Conservation (phyloP, 2,888 invertebrate species). For the Amiota communis region DNA sequence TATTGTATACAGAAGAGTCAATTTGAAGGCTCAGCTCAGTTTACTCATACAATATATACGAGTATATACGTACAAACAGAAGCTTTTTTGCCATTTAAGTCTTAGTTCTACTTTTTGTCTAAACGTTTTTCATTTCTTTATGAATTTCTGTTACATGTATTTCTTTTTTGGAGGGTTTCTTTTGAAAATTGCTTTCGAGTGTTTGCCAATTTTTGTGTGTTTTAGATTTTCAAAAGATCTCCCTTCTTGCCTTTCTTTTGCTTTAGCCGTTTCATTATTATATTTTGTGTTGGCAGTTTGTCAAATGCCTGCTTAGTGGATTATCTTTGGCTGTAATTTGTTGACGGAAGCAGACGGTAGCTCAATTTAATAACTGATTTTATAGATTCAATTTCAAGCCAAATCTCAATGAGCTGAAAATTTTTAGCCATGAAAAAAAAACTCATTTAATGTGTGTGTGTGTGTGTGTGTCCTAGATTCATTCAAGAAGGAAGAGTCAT, state of each 20-base stretch:
- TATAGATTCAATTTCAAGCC: slow-evolving; percentile 44
- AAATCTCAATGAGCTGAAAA: slow-evolving; percentile 36
- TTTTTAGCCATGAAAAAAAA: slow-evolving; percentile 9
- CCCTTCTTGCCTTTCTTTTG: slow-evolving; percentile 10
- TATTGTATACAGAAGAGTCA: slow-evolving; percentile 39
- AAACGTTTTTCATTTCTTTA: slow-evolving; percentile 12
- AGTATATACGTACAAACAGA: slow-evolving; percentile 36
- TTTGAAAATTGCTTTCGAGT: slow-evolving; percentile 37
- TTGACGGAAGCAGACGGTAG: slow-evolving; percentile 50
- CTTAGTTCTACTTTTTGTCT: background rate
- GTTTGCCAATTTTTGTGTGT: slow-evolving; percentile 41
- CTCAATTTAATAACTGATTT: slow-evolving; percentile 54
- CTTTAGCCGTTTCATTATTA: background rate
- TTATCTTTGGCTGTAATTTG: slow-evolving; percentile 41
- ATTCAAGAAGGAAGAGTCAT: too few relatives aligned
- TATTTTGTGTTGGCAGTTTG: slow-evolving; percentile 18
- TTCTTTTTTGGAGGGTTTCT: background rate
- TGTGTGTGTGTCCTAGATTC: too few relatives aligned
- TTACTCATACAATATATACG: too few relatives aligned
- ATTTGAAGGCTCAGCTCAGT: too few relatives aligned
- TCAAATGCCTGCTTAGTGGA: slow-evolving; percentile 21
- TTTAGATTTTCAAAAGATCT: slow-evolving; percentile 18
- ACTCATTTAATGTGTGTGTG: background rate
- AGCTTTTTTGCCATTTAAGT: slow-evolving; percentile 31
- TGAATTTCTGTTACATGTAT: background rate